Evolutionary conservation across 2,797 vertebrate species (phyloP).

Genomic region (Parotocinclus haroldoi): DNA sequence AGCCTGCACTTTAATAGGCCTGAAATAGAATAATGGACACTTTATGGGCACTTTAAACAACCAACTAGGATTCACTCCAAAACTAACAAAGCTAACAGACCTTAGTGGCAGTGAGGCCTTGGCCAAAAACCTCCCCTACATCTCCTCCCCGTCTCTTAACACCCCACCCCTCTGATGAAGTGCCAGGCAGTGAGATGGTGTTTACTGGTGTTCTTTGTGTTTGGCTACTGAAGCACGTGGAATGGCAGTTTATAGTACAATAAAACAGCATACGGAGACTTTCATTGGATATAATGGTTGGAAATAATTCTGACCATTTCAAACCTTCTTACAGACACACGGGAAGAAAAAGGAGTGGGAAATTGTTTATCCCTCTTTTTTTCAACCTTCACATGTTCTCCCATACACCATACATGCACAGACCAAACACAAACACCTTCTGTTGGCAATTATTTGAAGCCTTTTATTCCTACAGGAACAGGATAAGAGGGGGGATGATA

Average conservation of each 20-base stretch:
- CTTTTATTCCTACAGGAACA: constrained; percentile 48
- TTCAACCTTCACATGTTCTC: constrained; percentile 31
- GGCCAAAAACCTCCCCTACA: constrained; percentile 61
- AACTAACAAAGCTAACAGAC: constrained; percentile 70
- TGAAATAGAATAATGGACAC: constrained; percentile 70
- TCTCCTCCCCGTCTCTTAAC: constrained; percentile 45
- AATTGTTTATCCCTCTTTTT: constrained; percentile 50
- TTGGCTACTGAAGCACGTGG: constrained; percentile 88
- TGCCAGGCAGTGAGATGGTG: constrained; percentile 74
- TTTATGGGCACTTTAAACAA: constrained; percentile 64
- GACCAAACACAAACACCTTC: constrained; percentile 12
- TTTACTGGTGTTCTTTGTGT: constrained; percentile 80
- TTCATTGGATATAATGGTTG: constrained; percentile 86
- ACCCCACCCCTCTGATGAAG: constrained; percentile 61
- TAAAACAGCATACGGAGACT: constrained; percentile 88
- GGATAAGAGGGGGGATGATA: constrained; percentile 48
- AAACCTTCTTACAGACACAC: constrained; percentile 66
- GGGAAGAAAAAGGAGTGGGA: constrained; percentile 59
- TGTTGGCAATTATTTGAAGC: constrained; percentile 9
- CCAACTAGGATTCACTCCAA: constrained; percentile 80
- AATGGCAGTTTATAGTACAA: constrained; percentile 90
- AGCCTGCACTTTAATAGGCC: constrained; percentile 78
- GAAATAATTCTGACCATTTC: constrained; percentile 79
- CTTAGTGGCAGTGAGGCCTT: constrained; percentile 53
- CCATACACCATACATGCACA: neutral